A percentile compares a stretch with the other conserved stretches of the same genome.
These are phyloP conservation scores for Heptranchias perlo DNA, from an alignment of 2,113 vertebrate genomes.

Conservation along the genomic window DNA sequence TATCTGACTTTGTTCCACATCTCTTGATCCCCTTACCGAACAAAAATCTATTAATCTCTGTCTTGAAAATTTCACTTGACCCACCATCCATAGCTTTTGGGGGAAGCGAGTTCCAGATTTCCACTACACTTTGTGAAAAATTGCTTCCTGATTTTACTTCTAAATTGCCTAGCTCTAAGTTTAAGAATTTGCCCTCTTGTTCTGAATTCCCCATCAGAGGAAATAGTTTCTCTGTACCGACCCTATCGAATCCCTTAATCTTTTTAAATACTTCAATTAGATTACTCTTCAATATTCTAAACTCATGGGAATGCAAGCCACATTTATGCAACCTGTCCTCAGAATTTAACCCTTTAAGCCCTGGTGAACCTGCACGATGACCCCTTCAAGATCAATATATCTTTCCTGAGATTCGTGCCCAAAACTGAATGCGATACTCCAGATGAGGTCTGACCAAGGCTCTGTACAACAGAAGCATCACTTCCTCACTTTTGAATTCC, in stretches of 20 bases:
- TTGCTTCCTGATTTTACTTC: not conserved
- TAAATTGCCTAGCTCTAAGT: not conserved
- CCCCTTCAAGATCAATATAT: not conserved
- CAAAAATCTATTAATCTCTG: not conserved
- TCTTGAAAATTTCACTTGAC: not conserved
- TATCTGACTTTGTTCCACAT: not conserved
- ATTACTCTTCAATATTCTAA: not conserved
- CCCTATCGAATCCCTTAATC: not conserved
- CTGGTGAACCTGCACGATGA: not conserved
- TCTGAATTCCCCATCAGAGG: not conserved
- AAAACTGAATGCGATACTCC: not conserved
- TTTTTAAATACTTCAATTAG: not conserved
- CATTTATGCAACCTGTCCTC: not conserved
- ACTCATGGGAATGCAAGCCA: not conserved
- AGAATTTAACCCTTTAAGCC: not conserved
- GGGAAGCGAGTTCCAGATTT: not conserved
- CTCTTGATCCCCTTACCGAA: not conserved
- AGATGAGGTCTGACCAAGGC: not conserved
- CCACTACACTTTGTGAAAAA: not conserved
- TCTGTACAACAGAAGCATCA: not conserved
- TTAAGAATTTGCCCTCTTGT: not conserved
- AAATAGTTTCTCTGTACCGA: not conserved
- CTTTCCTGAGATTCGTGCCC: not conserved
- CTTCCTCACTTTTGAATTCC: not conserved
- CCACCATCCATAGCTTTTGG: not conserved